A percentile compares a stretch with the other conserved stretches of the same genome.
phyloP scores from a whole-genome alignment of 2,888 invertebrate species.

The Ellobium chinense region DNA sequence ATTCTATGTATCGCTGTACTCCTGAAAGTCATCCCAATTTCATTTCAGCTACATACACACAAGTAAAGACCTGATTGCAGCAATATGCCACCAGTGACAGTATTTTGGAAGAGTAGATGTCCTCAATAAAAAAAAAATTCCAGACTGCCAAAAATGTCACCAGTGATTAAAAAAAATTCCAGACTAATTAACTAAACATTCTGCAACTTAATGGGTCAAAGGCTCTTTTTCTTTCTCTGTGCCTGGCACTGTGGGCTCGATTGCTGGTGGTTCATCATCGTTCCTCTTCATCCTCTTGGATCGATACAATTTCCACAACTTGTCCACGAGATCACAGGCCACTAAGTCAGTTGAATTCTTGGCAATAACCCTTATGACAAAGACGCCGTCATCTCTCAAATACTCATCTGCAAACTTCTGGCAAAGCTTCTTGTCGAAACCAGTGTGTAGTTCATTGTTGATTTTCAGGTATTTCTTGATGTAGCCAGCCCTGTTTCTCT shows the following conservation, averaged over 20 bases:
- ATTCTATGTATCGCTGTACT: too few relatives aligned
- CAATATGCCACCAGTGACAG: too few relatives aligned
- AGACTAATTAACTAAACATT: too few relatives aligned
- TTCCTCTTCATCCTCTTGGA: slow-evolving; percentile 44
- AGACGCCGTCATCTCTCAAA: slow-evolving; percentile 58
- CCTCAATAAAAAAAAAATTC: not conserved
- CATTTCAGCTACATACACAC: too few relatives aligned
- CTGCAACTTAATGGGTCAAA: slow-evolving; percentile 29
- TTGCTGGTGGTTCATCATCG: slow-evolving; percentile 41
- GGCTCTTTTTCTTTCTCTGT: slow-evolving; percentile 50
- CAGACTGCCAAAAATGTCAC: not conserved
- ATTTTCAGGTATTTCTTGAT: slow-evolving; percentile 69
- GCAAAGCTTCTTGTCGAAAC: slow-evolving; percentile 56
- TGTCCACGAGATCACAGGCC: slow-evolving; percentile 55
- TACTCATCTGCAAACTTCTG: slow-evolving; percentile 57
- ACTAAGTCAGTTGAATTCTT: slow-evolving; percentile 62
- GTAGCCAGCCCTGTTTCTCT: slow-evolving; percentile 63
- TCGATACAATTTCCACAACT: slow-evolving; percentile 54
- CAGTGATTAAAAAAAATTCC: not conserved
- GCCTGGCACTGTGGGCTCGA: slow-evolving; percentile 24
- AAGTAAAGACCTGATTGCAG: too few relatives aligned
- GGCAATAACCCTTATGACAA: slow-evolving; percentile 57
- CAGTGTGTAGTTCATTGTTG: slow-evolving; percentile 51
- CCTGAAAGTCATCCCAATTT: too few relatives aligned
- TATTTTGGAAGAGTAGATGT: too few relatives aligned